Evolutionary conservation across 2,797 vertebrate species (phyloP).

Genomic region (Acanthopagrus latus): DNA sequence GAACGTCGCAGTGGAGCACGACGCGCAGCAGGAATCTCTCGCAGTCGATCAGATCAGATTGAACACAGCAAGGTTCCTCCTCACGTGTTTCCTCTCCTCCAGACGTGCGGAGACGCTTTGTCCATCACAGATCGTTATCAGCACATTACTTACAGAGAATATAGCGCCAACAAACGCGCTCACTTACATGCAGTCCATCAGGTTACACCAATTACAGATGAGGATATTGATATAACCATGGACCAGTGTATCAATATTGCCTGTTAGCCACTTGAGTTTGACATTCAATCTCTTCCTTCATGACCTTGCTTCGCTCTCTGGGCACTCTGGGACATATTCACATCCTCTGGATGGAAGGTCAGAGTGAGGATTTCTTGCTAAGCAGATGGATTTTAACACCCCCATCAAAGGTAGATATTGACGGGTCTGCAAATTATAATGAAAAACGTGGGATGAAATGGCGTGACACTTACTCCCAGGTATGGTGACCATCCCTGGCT

Average conservation of each 20-base stretch:
- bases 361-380: slow-evolving; percentile 41
- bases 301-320: slow-evolving; percentile 47
- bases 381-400: slow-evolving; percentile 42
- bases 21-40: slow-evolving; percentile 3
- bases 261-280: slow-evolving; percentile 53
- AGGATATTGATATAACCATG: slow-evolving; percentile 63
- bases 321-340: slow-evolving; percentile 35
- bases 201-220: slow-evolving; percentile 65
- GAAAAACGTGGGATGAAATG: slow-evolving; percentile 37
- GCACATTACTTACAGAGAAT: slow-evolving; percentile 33
- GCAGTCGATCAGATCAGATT: slow-evolving; percentile 1
- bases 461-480: slow-evolving; percentile 7
- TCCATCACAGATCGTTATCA: slow-evolving; percentile 51
- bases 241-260: slow-evolving; percentile 59
- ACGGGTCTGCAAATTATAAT: slow-evolving; percentile 51
- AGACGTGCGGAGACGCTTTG: neutral
- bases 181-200: slow-evolving; percentile 40
- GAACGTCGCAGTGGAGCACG: neutral
- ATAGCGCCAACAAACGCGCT: slow-evolving; percentile 32
- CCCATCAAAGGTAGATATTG: slow-evolving; percentile 32
- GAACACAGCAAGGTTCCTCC: neutral
- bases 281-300: slow-evolving; percentile 42
- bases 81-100: neutral
- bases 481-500: neutral
- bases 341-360: slow-evolving; percentile 48